Evolutionary conservation across 2,888 invertebrate species (phyloP).

Genomic region (Suillia variegata): DNA sequence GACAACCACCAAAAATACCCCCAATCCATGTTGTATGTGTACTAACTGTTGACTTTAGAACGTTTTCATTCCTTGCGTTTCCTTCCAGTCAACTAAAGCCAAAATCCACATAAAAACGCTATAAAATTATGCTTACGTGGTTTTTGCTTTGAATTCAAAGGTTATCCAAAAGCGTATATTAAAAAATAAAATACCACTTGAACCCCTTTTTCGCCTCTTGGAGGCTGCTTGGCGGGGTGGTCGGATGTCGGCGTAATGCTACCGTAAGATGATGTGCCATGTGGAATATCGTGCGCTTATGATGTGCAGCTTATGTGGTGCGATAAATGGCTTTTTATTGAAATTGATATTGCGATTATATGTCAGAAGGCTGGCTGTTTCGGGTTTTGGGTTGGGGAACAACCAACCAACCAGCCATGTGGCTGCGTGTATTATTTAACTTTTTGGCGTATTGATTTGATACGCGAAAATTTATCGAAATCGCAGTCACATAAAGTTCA

Average conservation of each 20-base stretch:
- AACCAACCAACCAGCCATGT: no score
- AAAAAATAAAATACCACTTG: neutral
- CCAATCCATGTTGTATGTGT: no score
- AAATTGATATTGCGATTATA: slow-evolving; percentile 53
- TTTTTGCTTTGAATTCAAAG: slow-evolving; percentile 15
- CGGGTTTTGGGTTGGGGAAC: neutral
- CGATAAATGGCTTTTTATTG: slow-evolving; percentile 58
- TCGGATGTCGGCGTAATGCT: no score
- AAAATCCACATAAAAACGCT: slow-evolving; percentile 30
- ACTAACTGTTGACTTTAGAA: no score
- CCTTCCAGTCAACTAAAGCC: no score
- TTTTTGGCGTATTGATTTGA: slow-evolving; percentile 31
- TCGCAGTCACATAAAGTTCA: slow-evolving; percentile 18
- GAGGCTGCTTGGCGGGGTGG: neutral
- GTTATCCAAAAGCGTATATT: slow-evolving; percentile 4
- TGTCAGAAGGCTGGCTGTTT: neutral
- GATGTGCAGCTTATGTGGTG: slow-evolving; percentile 49
- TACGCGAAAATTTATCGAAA: slow-evolving; percentile 19
- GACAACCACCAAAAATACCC: no score
- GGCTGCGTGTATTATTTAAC: neutral
- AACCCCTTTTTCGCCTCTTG: slow-evolving; percentile 4
- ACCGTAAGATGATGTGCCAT: no score
- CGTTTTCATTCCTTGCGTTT: no score
- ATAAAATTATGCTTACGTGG: slow-evolving; percentile 51
- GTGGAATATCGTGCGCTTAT: slow-evolving; percentile 35